Evolutionary conservation across 2,888 invertebrate species (phyloP).

Genomic region (Stratiomys singularior): DNA sequence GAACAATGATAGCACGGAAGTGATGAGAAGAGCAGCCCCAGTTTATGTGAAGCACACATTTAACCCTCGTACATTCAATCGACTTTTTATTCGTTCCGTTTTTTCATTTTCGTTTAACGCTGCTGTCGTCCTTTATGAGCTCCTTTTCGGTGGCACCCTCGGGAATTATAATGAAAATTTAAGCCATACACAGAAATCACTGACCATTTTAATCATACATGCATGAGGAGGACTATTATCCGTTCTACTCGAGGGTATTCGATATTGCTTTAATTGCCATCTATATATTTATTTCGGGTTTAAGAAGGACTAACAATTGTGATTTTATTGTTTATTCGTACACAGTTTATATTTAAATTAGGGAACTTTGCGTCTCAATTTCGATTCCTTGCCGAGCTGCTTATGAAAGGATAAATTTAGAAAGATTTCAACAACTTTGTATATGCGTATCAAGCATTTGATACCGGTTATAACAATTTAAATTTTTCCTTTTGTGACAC

Average conservation of each 20-base stretch:
- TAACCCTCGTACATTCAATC: conserved; percentile 17
- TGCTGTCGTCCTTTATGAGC: neutral
- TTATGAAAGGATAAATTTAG: too few relatives aligned
- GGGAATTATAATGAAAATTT: conserved; percentile 16
- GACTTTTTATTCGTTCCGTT: neutral
- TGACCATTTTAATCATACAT: conserved; percentile 12
- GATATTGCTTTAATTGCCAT: neutral
- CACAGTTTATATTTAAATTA: too few relatives aligned
- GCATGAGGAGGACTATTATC: conserved; percentile 8
- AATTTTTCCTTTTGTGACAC: conserved; percentile 8
- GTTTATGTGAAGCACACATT: conserved; percentile 28
- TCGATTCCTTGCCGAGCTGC: too few relatives aligned
- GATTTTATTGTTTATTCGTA: too few relatives aligned
- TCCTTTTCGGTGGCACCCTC: neutral
- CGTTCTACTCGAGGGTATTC: neutral
- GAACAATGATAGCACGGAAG: conserved; percentile 12
- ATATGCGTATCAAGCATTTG: too few relatives aligned
- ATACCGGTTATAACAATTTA: neutral
- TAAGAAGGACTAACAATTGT: neutral
- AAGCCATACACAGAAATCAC: conserved; percentile 19
- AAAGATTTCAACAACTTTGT: too few relatives aligned
- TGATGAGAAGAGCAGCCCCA: conserved; percentile 19
- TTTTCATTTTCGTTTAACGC: neutral
- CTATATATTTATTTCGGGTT: neutral
- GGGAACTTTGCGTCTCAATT: too few relatives aligned